Evolutionary conservation across 2,797 vertebrate species (phyloP), one percentile per base, ranked within the genome.

Genomic region (Luscinia megarhynchos): DNA sequence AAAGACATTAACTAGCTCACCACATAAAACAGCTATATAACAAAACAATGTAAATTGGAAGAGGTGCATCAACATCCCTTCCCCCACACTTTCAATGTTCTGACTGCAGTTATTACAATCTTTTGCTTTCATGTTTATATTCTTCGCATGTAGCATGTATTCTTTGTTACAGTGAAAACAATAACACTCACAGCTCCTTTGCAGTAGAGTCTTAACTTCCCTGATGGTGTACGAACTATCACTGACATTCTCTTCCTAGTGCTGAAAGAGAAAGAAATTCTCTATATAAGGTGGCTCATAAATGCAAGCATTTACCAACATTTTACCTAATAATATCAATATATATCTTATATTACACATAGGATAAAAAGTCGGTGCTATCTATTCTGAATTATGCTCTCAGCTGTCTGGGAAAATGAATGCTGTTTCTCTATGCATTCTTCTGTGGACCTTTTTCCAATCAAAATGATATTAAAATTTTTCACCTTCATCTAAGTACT

Each of bases 181-280:
- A 87, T 54, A 59, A 72, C 96, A 98, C 99, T 99, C 98, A 99
- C 99, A 83, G 99, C 99, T 98, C 99, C 99, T 98, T 99, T 99
- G 98, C 99, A 99, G 98, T 99, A 99, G 63, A 99, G 98, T 97
- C 99, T 98, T 98, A 99, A 98, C 97, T 99, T 99, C 92, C 99
- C 99, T 26, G 99, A 98, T 64, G 99, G 99, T 45, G 99, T 99
- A 78, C 99, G 99, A 96, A 99, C 99, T 97, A 99, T 99, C 98
- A 99, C 99, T 18, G 99, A 99, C 99, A 99, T 99, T 97, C 99
- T 99, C 97, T 99, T 99, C 95, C 99, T 98, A 46, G 97, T 10
- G 58, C 99, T 99, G 98, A 93, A 98, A 97, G 74, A 97, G 78
- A 97, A 94, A 89, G 12, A 83, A 84, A 85, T 81, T 75, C 9